phyloP scores from a whole-genome alignment of 2,888 invertebrate species.

The Gryllus longicercus region DNA sequence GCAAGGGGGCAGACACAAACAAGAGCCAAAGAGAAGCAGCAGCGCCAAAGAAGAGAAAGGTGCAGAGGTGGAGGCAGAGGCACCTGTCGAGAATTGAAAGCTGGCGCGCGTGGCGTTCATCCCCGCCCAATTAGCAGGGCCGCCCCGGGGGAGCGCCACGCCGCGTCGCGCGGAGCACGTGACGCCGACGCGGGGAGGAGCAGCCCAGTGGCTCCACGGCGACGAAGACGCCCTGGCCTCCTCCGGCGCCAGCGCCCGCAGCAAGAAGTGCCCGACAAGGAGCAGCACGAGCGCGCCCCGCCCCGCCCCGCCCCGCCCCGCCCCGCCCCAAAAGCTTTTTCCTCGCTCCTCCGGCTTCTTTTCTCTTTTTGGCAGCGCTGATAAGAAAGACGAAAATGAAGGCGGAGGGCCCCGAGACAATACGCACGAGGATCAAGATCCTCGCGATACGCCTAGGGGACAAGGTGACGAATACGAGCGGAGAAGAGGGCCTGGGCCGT shows the following conservation, averaged over 20 bases:
- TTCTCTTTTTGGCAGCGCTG: not conserved
- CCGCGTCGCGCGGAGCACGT: not conserved
- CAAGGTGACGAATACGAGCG: slow-evolving; percentile 7
- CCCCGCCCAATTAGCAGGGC: not conserved
- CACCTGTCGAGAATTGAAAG: not conserved
- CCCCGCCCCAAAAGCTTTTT: too few relatives aligned
- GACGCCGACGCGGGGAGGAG: not conserved
- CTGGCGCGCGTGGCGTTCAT: not conserved
- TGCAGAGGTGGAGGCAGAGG: not conserved
- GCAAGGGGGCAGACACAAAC: not conserved
- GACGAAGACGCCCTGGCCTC: not conserved
- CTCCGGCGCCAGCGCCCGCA: not conserved
- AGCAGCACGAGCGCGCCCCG: too few relatives aligned
- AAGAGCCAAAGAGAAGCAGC: not conserved
- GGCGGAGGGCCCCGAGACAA: not conserved
- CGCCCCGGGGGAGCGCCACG: not conserved
- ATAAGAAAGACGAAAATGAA: slow-evolving; percentile 17
- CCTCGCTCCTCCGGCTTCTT: not conserved
- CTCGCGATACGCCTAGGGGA: not conserved
- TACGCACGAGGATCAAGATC: not conserved
- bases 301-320: too few relatives aligned
- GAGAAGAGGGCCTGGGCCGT: not conserved
- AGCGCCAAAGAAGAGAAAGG: not conserved
- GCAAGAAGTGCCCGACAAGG: too few relatives aligned
- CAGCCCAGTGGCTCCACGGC: not conserved